Percentiles rank a stretch among this genome's conserved stretches.
Evolutionary conservation across 2,113 vertebrate species (phyloP).

Genomic region (Stegostoma tigrinum): DNA sequence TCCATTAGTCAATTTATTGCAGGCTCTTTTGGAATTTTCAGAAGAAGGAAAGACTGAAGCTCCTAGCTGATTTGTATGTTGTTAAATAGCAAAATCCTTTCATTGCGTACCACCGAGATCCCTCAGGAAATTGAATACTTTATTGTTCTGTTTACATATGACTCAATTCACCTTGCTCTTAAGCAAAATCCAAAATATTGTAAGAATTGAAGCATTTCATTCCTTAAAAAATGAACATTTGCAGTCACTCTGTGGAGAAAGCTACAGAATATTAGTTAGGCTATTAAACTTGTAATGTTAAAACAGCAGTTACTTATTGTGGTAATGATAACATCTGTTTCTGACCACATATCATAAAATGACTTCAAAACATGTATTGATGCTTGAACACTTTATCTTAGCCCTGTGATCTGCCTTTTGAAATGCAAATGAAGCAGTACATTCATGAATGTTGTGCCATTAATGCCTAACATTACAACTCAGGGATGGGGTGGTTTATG

Average conservation of each 20-base stretch:
- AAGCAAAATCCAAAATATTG: background rate
- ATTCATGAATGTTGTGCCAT: background rate
- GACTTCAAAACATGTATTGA: background rate
- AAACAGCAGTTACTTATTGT: background rate
- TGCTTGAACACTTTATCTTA: background rate
- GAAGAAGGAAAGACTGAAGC: background rate
- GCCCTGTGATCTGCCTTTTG: background rate
- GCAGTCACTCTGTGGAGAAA: background rate
- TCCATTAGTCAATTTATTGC: constrained; percentile 14
- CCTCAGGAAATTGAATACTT: constrained; percentile 5
- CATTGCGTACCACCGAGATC: background rate
- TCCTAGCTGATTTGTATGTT: constrained; percentile 1
- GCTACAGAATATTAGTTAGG: background rate
- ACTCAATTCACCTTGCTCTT: background rate
- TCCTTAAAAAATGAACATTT: background rate
- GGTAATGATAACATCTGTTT: background rate
- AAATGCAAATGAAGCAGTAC: background rate
- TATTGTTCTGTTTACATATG: background rate
- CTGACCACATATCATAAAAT: background rate
- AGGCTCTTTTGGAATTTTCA: background rate
- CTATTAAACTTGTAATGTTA: background rate
- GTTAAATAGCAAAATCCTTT: background rate
- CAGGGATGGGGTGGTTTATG: background rate
- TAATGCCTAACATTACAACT: background rate
- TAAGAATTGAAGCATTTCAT: background rate